phyloP scores from a whole-genome alignment of 2,797 vertebrate species.

The Crax fasciolata region DNA sequence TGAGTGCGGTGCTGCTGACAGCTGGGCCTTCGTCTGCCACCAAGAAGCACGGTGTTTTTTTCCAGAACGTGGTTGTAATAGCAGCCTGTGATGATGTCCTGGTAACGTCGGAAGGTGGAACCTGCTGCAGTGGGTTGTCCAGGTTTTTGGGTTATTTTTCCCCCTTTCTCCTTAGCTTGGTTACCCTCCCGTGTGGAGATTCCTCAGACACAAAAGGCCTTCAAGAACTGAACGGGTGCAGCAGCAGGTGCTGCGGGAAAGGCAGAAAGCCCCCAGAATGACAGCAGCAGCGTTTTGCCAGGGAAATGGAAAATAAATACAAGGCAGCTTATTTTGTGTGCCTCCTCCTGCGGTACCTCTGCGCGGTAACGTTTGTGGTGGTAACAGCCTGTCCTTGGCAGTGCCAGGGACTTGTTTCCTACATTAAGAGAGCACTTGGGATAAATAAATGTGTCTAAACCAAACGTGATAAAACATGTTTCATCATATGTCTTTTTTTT shows the following conservation, averaged over 20 bases:
- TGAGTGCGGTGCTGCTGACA: slow-evolving; percentile 55
- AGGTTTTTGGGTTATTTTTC: background rate
- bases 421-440: background rate
- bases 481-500: background rate
- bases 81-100: background rate
- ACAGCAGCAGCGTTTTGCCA: background rate
- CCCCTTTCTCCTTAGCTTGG: background rate
- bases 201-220: background rate
- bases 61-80: background rate
- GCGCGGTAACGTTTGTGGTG: background rate
- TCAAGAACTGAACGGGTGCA: background rate
- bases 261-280: background rate
- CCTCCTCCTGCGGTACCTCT: background rate
- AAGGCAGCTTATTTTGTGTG: background rate
- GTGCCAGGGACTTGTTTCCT: background rate
- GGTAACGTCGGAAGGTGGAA: background rate
- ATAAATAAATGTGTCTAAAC: background rate
- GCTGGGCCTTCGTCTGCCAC: background rate
- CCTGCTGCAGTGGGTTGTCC: fast-evolving
- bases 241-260: background rate
- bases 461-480: background rate
- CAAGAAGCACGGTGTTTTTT: background rate
- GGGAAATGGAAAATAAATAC: background rate
- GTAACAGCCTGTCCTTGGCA: background rate
- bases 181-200: background rate